Base-by-base conservation (phyloP, 2,888 invertebrate genomes). In the Eueremaeus valkanovi region DNA sequence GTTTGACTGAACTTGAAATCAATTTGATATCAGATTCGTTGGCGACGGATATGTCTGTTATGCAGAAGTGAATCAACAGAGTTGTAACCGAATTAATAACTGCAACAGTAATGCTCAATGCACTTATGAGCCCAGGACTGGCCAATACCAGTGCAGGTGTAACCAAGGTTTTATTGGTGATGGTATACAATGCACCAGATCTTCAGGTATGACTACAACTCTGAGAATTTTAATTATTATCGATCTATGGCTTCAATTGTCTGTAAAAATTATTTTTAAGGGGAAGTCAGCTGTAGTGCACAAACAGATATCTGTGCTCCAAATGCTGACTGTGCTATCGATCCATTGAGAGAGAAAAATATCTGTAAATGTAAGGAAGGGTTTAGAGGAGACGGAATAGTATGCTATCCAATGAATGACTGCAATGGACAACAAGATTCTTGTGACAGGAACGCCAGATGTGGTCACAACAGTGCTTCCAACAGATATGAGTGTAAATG, bases 261-360 rank as follows among this genome's bases (percentile, higher is more conserved):
- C 11, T 36, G 6, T 36, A 8, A 36, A 36, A 36, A 5, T 36
- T 74, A 13, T 51, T 11, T 40, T 49, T 51, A 63, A 66, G 74
- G 63, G 9, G 76, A 75, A 16, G 36, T 77, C n/a, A 74, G 66
- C 16, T 95, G 94, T 83, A 88, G 89, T 81, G 87, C 88, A 51
- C 87, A 58, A 21, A 5, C 91, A 76, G 87, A 89, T 79, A 89
- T 90, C 81, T 95, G 95, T 82, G 90, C 93, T 80, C 87, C 88
- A 18, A 89, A 92, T 82, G 94, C 93, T 6, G 87, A 89, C 73
- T 95, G 95, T 82, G 85, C 82, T 18, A 77, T 74, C 36, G 79
- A 80, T 70, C 58, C 77, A 16, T 11, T 13, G 13, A 31, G 16
- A 9, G 31, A 36, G 16, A 31, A 29, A 9, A 81, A 81, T 33